A percentile compares a stretch with the other conserved stretches of the same genome.
These are phyloP conservation scores for Pardosa pseudoannulata DNA, from an alignment of 2,888 invertebrate genomes.

Conservation along the genomic window DNA sequence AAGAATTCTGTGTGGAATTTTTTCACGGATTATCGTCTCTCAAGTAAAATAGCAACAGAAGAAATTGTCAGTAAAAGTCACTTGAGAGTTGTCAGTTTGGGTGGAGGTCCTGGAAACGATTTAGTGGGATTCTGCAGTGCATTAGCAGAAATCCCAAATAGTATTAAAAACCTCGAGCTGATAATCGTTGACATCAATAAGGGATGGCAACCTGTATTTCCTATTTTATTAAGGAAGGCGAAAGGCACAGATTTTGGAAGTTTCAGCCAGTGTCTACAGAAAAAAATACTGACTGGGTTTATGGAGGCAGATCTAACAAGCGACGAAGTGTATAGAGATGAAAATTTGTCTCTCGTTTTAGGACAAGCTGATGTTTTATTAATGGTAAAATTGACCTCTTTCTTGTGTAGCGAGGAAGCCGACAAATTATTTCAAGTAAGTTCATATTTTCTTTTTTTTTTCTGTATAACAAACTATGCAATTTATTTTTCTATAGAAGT, in stretches of 20 bases:
- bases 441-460: no score
- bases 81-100: constrained; percentile 25
- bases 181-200: constrained; percentile 20
- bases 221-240: neutral
- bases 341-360: neutral
- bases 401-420: constrained; percentile 26
- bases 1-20: constrained; percentile 3
- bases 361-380: constrained; percentile 31
- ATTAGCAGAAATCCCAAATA: constrained; percentile 14
- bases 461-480: no score
- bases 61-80: neutral
- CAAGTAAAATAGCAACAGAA: neutral
- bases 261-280: neutral
- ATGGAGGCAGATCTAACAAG: constrained; percentile 19
- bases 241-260: constrained; percentile 20
- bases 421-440: constrained; percentile 18
- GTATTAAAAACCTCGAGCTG: constrained; percentile 18
- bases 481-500: no score
- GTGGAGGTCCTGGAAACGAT: constrained; percentile 48
- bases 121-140: constrained; percentile 36
- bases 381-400: constrained; percentile 25
- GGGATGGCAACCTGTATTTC: constrained; percentile 25
- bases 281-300: constrained; percentile 5
- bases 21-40: neutral
- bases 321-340: neutral